These are phyloP conservation scores for Eurystomus glaucurus DNA, from an alignment of 2,797 vertebrate genomes.

Conservation along the genomic window DNA sequence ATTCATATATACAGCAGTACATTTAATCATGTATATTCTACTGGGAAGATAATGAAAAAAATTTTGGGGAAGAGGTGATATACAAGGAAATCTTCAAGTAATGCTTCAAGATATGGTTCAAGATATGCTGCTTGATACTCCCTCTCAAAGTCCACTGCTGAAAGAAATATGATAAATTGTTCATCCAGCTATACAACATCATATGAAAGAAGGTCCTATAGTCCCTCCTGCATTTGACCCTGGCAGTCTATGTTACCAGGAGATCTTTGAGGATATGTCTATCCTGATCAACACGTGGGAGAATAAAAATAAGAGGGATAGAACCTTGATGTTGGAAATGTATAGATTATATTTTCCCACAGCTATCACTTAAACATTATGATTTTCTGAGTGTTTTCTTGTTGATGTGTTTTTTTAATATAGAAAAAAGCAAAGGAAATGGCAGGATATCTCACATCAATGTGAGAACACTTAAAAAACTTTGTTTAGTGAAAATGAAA, in stretches of 20 bases:
- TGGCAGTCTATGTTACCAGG: background rate
- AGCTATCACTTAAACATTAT: background rate
- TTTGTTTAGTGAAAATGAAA: background rate
- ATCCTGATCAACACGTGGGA: background rate
- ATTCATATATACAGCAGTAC: background rate
- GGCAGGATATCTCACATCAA: background rate
- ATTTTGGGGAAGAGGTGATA: background rate
- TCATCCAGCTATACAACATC: background rate
- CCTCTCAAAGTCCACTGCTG: background rate
- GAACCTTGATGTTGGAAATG: background rate
- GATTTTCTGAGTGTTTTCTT: background rate
- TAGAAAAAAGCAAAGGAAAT: background rate
- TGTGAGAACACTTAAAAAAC: background rate
- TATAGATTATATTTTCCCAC: fast-evolving
- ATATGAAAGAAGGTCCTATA: background rate
- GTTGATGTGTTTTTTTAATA: background rate
- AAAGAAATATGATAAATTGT: background rate
- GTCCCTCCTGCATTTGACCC: background rate
- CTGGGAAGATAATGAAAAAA: background rate
- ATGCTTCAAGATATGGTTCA: background rate
- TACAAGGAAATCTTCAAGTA: background rate
- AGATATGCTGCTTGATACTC: background rate
- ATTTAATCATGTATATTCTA: background rate
- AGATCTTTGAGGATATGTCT: background rate
- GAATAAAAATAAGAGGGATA: background rate